Base-by-base conservation (phyloP, 2,797 vertebrate genomes). In the Sebastiscus albofasciatus region DNA sequence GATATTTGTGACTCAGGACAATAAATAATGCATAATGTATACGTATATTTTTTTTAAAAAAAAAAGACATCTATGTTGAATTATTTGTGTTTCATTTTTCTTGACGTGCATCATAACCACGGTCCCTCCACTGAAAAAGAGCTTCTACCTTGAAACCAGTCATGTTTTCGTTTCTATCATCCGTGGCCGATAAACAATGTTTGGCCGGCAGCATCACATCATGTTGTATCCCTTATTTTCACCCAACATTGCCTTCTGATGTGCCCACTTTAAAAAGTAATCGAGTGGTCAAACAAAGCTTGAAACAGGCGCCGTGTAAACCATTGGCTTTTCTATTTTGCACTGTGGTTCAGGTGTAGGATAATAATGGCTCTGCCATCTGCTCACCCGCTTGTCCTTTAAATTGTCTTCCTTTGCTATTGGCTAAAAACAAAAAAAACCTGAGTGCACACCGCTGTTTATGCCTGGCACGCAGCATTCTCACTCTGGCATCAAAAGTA, bases 211-310 rank as follows among this genome's bases (percentile, higher is more conserved):
- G 80, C 80, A 61, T 85, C 84, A 13, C 81, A 87, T 89, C 77
- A 83, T 82, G 73, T 70, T 65, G 72, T 72, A 80, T 84, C 61
- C 62, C 83, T 85, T 87, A 83, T 91, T 91, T 90, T 82, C 83
- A 82, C 84, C 84, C 85, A 69, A 81, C 87, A 84, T 91, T 82
- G 82, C 82, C 72, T 90, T 84, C 86, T 88, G 89, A 91, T 90
- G 89, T 80, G 79, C 46, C 80, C 89, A 91, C 91, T 93, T 94
- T 89, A 86, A 88, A 93, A 93, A 81, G 88, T 88, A 92, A 93
- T 93, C 34, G 69, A 90, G 89, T 87, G 90, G 90, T 85, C 87
- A 92, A 90, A 93, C 84, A 91, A 87, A 89, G 85, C 87, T 82
- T 77, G 77, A 82, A 89, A 82, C 72, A 55, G 74, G 46, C 59